These are phyloP conservation scores for Abscondita cerata DNA, from an alignment of 2,888 invertebrate species.

Conservation along the genomic window DNA sequence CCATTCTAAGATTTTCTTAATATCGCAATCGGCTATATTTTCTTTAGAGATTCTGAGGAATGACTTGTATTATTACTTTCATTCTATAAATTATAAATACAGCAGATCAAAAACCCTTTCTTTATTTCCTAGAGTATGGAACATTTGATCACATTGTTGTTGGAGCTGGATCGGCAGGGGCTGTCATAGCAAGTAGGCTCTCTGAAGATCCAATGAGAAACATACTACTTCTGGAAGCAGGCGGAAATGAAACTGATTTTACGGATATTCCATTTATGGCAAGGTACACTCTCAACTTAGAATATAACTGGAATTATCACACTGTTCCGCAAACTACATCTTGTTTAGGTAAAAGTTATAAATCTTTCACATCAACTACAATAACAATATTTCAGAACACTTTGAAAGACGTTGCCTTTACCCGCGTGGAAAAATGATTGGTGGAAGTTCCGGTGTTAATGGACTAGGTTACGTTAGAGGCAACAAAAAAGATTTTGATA, in stretches of 20 bases:
- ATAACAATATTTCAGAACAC: too few relatives aligned
- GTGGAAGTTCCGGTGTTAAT: conserved; percentile 39
- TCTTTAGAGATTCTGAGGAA: too few relatives aligned
- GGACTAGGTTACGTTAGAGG: conserved; percentile 36
- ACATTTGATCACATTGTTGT: conserved; percentile 72
- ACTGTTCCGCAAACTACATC: conserved; percentile 1
- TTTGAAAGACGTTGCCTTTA: conserved; percentile 6
- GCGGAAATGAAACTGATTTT: conserved; percentile 38
- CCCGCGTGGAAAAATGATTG: conserved; percentile 39
- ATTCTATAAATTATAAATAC: too few relatives aligned
- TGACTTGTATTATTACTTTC: too few relatives aligned
- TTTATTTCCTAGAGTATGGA: conserved; percentile 16
- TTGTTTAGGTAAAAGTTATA: conserved; percentile 17
- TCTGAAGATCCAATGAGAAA: conserved; percentile 70
- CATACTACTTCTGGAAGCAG: conserved; percentile 73
- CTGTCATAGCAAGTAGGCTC: conserved; percentile 69
- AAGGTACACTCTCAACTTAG: background rate
- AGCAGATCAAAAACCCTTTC: too few relatives aligned
- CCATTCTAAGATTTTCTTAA: too few relatives aligned
- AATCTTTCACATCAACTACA: too few relatives aligned
- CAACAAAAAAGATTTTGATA: conserved; percentile 37
- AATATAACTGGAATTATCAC: conserved; percentile 18
- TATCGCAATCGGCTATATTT: too few relatives aligned
- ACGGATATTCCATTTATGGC: conserved; percentile 16
- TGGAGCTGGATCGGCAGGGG: conserved; percentile 71